Base-by-base conservation (phyloP, 2,113 vertebrate species). In the Orientallactaga bullata region DNA sequence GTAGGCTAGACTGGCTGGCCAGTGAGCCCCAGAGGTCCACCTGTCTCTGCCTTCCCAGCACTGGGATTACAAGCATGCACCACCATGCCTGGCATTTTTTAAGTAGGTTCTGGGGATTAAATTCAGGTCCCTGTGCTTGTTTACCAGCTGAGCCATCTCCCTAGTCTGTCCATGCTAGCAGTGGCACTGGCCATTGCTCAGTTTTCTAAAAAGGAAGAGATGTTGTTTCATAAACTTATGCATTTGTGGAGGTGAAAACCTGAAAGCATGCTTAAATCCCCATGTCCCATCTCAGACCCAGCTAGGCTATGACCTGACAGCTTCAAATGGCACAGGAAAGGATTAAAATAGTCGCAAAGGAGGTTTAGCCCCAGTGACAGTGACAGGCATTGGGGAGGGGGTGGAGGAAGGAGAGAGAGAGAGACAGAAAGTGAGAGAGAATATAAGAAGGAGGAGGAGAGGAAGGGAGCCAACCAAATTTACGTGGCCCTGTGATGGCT, bases 241-340 rank as follows among this genome's bases (percentile, higher is more conserved):
- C 0, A 8, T 84, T 95, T 83, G 76, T 72, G 28, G 72, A 95
- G 74, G 21, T 42, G 69, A 95, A 95, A 84, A 71, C 94, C 94
- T 76, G 6, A 72, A 89, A 96, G 97, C 42, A 24, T 23, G 24
- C 37, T 18, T 0, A 21, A 94, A n/a, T 18, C 35, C 60, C 32
- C 35, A 17, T 60, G 51, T 76, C 76, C 55, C 21, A 42, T 47
- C 30, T 1, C 94, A 94, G 97, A 96, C 92, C 90, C 93, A 89
- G 78, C 24, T 24, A 18, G 95, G 42, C 42, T 94, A 95, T 82
- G 82, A 65, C 17, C 77, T 97, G 95, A 98, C 98, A 98, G 98
- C 98, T 99, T 98, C 97, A 85, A 98, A 98, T 99, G 97, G 96
- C 98, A 98, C 95, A 98, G 98, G 97, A 99, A 98, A 98, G 97